Evolutionary conservation across 2,797 vertebrate genomes (phyloP).

Genomic region (Smutsia gigantea): DNA sequence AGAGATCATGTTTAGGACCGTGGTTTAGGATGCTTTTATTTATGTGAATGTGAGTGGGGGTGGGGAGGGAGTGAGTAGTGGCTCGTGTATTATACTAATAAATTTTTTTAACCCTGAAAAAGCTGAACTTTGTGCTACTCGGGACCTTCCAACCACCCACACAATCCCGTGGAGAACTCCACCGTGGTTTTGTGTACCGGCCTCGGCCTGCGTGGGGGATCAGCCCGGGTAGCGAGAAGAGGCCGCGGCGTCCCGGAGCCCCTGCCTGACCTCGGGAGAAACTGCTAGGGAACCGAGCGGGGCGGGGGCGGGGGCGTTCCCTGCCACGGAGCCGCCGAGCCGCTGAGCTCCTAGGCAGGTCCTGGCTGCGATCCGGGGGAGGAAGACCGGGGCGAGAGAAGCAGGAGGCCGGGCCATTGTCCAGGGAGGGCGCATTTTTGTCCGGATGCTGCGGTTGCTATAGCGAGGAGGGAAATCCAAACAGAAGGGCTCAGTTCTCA

Average conservation of each 20-base stretch:
- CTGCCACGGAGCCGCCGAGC: not conserved
- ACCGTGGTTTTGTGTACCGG: not conserved
- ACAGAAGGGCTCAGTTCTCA: constrained; percentile 92
- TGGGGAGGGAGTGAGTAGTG: not conserved
- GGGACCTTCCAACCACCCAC: not conserved
- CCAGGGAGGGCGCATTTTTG: constrained; percentile 97
- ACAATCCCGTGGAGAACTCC: not conserved
- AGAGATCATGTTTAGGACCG: constrained; percentile 37
- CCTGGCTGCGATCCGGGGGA: constrained; percentile 76
- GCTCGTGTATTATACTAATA: constrained; percentile 2
- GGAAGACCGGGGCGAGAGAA: constrained; percentile 82
- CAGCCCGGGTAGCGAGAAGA: not conserved
- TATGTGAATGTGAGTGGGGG: not conserved
- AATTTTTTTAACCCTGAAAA: not conserved
- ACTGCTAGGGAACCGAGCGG: not conserved
- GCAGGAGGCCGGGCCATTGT: constrained; percentile 92
- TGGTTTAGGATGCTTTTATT: constrained; percentile 30
- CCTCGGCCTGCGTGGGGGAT: not conserved
- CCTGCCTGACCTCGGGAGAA: not conserved
- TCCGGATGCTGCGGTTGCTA: constrained; percentile 94
- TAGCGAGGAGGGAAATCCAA: constrained; percentile 93
- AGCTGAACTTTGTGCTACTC: constrained; percentile 10
- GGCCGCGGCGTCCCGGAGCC: not conserved
- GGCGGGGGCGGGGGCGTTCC: constrained; percentile 43
- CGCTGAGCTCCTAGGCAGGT: constrained; percentile 49